These are phyloP conservation scores for Mastigias papua DNA, from an alignment of 30 jellyfish, hydroid and myxozoan genomes.

Conservation along the genomic window DNA sequence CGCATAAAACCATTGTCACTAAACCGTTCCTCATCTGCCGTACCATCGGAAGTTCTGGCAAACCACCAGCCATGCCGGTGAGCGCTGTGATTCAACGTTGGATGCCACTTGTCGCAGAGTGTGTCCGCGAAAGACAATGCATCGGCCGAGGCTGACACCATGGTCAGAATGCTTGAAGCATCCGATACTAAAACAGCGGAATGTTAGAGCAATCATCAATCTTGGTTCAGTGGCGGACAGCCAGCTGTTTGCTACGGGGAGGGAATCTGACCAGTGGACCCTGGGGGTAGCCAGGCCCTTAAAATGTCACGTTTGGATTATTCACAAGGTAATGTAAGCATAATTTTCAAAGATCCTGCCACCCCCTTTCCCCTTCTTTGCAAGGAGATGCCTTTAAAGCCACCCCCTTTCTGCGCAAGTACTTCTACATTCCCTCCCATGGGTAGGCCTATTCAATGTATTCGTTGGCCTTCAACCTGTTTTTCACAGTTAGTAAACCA, in stretches of 20 bases:
- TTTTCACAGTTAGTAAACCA: too few relatives aligned
- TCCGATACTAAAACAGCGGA: slow-evolving; percentile 3
- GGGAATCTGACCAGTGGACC: neutral
- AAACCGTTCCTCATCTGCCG: slow-evolving; percentile 24
- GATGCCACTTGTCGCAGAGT: neutral
- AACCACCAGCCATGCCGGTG: slow-evolving; percentile 23
- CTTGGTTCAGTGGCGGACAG: neutral
- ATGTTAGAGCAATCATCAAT: neutral
- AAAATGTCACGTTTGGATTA: neutral
- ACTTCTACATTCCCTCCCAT: too few relatives aligned
- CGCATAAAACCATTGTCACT: neutral
- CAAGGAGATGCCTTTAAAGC: too few relatives aligned
- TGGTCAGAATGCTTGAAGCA: neutral
- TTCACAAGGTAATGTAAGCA: neutral
- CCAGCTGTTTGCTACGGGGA: neutral
- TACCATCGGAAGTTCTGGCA: slow-evolving; percentile 10
- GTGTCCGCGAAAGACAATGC: neutral
- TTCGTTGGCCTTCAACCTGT: too few relatives aligned
- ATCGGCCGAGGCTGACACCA: slow-evolving; percentile 28
- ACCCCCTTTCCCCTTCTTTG: neutral
- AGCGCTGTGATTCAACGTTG: neutral
- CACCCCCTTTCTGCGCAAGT: too few relatives aligned
- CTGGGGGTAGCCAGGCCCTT: neutral
- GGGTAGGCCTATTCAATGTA: too few relatives aligned
- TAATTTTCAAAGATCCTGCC: neutral